Evolutionary conservation across 37 sponge, comb jelly and placozoan species (phyloP).

Genomic region (Aplysina aerophoba): DNA sequence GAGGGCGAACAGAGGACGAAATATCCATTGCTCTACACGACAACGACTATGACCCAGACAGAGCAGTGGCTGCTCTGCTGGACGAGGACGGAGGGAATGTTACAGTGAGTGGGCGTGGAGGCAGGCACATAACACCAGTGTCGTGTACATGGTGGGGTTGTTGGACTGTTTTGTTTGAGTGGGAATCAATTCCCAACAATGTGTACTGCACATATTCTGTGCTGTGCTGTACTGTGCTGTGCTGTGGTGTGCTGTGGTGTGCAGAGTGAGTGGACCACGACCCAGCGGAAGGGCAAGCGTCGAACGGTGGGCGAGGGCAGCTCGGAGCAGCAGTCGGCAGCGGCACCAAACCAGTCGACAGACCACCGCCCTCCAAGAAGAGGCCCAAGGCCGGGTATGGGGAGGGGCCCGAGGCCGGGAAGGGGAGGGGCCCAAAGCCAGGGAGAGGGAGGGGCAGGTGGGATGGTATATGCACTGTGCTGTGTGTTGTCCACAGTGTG

Average conservation of each 20-base stretch:
- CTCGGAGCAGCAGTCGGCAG: too few relatives aligned
- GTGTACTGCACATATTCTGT: not conserved
- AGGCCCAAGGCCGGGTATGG: too few relatives aligned
- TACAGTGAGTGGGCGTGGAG: constrained; percentile 41
- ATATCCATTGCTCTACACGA: constrained; percentile 60
- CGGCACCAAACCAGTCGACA: too few relatives aligned
- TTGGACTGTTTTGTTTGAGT: not conserved
- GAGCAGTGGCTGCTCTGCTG: constrained; percentile 53
- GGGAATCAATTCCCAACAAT: not conserved
- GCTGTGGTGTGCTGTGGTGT: not conserved
- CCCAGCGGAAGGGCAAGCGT: not conserved
- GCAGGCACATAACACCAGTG: too few relatives aligned
- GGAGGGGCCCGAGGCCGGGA: too few relatives aligned
- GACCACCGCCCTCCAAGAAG: too few relatives aligned
- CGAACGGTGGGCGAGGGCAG: not conserved
- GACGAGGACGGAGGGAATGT: constrained; percentile 38
- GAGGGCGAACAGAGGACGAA: constrained; percentile 41
- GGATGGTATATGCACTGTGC: not conserved
- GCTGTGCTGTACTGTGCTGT: constrained; percentile 3
- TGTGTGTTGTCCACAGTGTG: not conserved
- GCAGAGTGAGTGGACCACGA: constrained; percentile 18
- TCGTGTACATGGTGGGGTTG: not conserved
- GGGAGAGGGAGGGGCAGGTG: not conserved
- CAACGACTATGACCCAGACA: constrained; percentile 60
- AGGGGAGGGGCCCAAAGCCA: too few relatives aligned